phyloP scores from a whole-genome alignment of 2,888 invertebrate species.

The Plebejus argus region DNA sequence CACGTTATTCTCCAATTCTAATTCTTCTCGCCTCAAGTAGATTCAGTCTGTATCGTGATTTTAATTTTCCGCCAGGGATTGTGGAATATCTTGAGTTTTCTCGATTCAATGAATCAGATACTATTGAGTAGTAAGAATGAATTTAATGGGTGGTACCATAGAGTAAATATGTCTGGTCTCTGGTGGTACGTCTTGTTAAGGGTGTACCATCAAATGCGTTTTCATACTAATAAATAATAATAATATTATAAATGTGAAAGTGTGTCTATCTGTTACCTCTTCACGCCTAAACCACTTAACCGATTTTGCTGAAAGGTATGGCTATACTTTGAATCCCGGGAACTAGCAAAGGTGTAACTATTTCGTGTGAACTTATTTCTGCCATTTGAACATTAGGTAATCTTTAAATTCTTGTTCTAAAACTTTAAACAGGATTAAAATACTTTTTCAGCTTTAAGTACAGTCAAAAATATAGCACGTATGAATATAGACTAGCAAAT shows the following conservation, averaged over 20 bases:
- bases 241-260: too few species aligned
- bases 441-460: neutral
- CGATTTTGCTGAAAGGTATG: too few species aligned
- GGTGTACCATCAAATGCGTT: neutral
- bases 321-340: too few species aligned
- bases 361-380: too few species aligned
- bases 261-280: too few species aligned
- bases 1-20: slow-evolving; percentile 3
- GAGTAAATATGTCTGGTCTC: too few species aligned
- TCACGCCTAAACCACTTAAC: too few species aligned
- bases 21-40: neutral
- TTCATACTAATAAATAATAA: too few species aligned
- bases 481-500: neutral
- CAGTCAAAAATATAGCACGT: neutral
- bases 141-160: neutral
- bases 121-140: neutral
- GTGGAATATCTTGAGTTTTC: neutral
- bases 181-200: neutral
- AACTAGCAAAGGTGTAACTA: too few species aligned
- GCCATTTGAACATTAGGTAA: too few species aligned
- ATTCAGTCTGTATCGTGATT: slow-evolving; percentile 1
- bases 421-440: too few species aligned
- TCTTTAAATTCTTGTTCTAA: too few species aligned
- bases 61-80: neutral
- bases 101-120: neutral